These are phyloP conservation scores for Lasioglossum oenotherae DNA, from an alignment of 2,888 invertebrate genomes.

Conservation along the genomic window DNA sequence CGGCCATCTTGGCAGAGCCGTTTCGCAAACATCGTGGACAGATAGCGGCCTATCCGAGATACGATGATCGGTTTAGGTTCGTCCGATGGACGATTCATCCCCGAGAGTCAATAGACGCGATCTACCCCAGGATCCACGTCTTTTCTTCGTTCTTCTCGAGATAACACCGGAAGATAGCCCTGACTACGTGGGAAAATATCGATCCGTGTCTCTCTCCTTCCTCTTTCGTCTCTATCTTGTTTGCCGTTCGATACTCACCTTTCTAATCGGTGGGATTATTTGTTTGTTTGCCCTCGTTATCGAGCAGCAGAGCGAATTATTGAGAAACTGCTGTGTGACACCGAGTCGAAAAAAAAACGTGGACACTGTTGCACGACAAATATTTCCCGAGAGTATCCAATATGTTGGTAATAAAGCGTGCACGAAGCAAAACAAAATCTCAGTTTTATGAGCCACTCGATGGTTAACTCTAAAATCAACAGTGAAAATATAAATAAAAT, in stretches of 20 bases:
- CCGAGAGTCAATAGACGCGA: conserved; percentile 11
- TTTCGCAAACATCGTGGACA: not conserved
- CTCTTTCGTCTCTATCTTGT: conserved; percentile 35
- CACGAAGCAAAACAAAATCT: not conserved
- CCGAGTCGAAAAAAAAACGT: not conserved
- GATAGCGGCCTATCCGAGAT: not conserved
- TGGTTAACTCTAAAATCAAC: not conserved
- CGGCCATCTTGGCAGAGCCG: conserved; percentile 6
- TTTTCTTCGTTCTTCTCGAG: not conserved
- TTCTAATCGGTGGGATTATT: not conserved
- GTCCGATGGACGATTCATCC: not conserved
- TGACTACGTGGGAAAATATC: conserved; percentile 20
- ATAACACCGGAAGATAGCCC: conserved; percentile 12
- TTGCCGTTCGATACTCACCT: conserved; percentile 34
- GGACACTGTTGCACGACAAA: not conserved
- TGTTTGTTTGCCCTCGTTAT: conserved; percentile 1
- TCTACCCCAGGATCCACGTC: not conserved
- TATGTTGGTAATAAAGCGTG: not conserved
- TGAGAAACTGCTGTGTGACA: not conserved
- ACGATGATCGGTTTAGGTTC: not conserved
- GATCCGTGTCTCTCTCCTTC: not conserved
- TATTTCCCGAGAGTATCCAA: not conserved
- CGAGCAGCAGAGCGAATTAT: not conserved
- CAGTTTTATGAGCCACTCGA: not conserved
- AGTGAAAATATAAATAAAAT: not conserved